Conservation (phyloP, 1,140 invertebrate genomes). For the Pachypeltis micranthus region DNA sequence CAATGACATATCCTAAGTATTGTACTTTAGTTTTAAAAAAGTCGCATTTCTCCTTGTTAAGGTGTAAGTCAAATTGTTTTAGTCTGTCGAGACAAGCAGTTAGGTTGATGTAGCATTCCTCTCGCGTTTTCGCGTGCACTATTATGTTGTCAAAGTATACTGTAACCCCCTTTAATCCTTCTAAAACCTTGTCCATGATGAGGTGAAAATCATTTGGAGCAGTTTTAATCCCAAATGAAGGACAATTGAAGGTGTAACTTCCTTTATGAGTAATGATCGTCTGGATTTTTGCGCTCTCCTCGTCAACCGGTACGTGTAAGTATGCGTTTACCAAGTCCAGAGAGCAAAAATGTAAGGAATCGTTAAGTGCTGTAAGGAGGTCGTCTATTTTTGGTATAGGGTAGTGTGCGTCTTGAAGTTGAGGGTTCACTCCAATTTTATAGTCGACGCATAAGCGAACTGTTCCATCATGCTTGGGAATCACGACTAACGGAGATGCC, state of each 20-base stretch:
- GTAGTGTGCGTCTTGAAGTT: too few relatives aligned
- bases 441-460: too few relatives aligned
- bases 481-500: too few relatives aligned
- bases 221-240: too few relatives aligned
- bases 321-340: too few relatives aligned
- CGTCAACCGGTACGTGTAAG: background rate
- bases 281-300: background rate
- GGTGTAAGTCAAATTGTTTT: background rate
- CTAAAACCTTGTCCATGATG: background rate
- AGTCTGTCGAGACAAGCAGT: background rate
- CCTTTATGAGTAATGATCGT: too few relatives aligned
- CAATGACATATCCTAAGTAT: background rate
- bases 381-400: too few relatives aligned
- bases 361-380: too few relatives aligned
- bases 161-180: background rate
- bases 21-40: background rate
- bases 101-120: background rate
- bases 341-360: too few relatives aligned
- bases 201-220: background rate
- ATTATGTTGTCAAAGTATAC: slow-evolving; percentile 3
- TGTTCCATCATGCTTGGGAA: too few relatives aligned
- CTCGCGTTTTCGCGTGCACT: background rate
- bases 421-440: too few relatives aligned
- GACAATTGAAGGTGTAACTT: too few relatives aligned
- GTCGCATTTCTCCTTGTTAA: background rate